Conservation (phyloP, 2,113 vertebrate genomes). For the Octodon degus region DNA sequence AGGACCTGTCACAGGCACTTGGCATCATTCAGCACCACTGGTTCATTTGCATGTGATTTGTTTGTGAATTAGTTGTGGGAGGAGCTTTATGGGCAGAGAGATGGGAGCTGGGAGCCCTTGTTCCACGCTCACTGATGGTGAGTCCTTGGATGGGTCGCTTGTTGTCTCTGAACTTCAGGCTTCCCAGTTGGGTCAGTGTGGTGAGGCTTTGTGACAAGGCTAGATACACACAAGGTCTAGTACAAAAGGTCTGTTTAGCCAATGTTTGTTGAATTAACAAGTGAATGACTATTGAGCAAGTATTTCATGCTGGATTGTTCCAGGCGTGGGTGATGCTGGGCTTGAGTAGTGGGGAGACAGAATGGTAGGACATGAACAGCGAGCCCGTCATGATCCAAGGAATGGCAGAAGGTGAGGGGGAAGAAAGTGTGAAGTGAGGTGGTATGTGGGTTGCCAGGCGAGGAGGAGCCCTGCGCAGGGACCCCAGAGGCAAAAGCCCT, state of each 20-base stretch:
- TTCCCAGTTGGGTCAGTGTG: neutral
- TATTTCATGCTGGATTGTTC: neutral
- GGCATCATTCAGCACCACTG: neutral
- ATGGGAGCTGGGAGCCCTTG: neutral
- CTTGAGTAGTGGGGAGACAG: neutral
- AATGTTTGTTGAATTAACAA: neutral
- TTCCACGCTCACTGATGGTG: accelerated
- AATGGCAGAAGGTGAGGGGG: neutral
- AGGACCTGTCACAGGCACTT: neutral
- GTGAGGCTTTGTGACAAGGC: neutral
- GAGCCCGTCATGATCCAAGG: neutral
- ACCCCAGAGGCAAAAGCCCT: neutral
- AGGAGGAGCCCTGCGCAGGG: neutral
- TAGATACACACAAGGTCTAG: neutral
- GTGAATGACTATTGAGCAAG: neutral
- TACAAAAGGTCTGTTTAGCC: neutral
- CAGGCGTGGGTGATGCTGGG: neutral
- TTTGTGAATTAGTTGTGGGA: neutral
- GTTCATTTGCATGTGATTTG: neutral
- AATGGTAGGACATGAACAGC: neutral
- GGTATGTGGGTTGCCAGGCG: neutral
- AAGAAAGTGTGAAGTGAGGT: neutral
- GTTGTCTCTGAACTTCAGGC: neutral
- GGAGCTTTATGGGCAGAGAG: neutral
- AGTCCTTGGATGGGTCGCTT: neutral